Conservation (phyloP, 2,888 invertebrate species). For the Eurois occulta region DNA sequence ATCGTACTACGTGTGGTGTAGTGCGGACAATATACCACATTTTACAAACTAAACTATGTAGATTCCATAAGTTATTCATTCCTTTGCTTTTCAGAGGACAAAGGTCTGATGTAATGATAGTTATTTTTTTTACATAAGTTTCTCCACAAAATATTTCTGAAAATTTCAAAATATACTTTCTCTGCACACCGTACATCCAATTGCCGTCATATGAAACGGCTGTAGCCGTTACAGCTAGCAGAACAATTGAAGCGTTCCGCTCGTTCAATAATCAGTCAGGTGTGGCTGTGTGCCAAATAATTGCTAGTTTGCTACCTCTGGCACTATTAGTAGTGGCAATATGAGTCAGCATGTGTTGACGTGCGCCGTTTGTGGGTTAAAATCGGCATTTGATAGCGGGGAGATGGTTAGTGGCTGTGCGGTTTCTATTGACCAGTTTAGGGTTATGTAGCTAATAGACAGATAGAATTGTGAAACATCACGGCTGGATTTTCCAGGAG, state of each 20-base stretch:
- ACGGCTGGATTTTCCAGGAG: too few species aligned
- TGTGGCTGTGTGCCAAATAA: slow-evolving; percentile 57
- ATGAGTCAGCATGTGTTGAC: slow-evolving; percentile 7
- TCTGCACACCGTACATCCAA: slow-evolving; percentile 54
- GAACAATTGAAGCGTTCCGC: slow-evolving; percentile 54
- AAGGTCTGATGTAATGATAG: too few species aligned
- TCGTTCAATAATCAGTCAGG: slow-evolving; percentile 64
- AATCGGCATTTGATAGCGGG: slow-evolving; percentile 4
- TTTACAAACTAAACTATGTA: too few species aligned
- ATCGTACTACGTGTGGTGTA: too few species aligned
- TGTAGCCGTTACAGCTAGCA: slow-evolving; percentile 51
- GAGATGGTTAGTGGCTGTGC: slow-evolving; percentile 1
- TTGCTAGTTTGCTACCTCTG: slow-evolving; percentile 48
- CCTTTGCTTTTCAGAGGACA: too few species aligned
- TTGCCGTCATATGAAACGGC: slow-evolving; percentile 53
- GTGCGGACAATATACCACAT: too few species aligned
- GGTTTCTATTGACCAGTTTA: slow-evolving; percentile 18
- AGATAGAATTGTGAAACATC: not conserved
- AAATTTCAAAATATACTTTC: too few species aligned
- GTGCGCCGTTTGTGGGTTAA: slow-evolving; percentile 15
- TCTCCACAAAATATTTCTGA: too few species aligned
- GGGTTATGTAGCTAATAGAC: not conserved
- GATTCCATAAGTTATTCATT: too few species aligned
- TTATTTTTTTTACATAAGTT: too few species aligned
- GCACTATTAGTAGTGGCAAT: slow-evolving; percentile 25